Conservation (phyloP, 2,888 invertebrate genomes). For the Noctua janthe region DNA sequence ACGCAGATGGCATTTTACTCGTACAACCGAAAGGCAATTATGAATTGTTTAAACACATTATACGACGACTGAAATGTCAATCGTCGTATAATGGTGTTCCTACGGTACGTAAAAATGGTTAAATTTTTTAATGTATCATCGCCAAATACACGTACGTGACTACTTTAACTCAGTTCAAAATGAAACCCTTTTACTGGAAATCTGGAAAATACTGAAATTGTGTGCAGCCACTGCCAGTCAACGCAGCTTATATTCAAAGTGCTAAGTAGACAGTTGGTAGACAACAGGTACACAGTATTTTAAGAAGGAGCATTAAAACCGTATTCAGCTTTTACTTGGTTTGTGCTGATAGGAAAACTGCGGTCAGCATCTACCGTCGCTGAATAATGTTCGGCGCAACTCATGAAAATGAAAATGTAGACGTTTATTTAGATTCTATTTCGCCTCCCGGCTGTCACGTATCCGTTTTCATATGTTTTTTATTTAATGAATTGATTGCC, state of each 20-base stretch:
- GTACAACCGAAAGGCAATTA: not conserved
- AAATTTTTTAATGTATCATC: not conserved
- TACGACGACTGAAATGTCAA: not conserved
- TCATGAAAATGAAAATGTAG: not conserved
- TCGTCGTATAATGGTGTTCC: not conserved
- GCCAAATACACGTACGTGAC: not conserved
- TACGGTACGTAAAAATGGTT: not conserved
- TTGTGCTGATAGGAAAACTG: not conserved
- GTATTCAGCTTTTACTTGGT: not conserved
- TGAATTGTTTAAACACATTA: not conserved
- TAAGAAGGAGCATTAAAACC: not conserved
- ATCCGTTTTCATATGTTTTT: not conserved
- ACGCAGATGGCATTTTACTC: not conserved
- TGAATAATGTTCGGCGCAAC: not conserved
- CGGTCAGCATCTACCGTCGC: not conserved
- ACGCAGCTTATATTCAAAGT: not conserved
- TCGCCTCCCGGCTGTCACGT: not conserved
- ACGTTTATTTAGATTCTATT: not conserved
- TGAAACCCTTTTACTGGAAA: not conserved
- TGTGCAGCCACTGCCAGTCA: not conserved
- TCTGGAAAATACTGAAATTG: not conserved
- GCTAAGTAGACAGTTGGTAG: not conserved
- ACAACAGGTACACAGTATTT: not conserved
- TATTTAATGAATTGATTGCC: not conserved
- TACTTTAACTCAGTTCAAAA: not conserved